phyloP scores from a whole-genome alignment of 2,888 invertebrate genomes.

The Phalera bucephala region DNA sequence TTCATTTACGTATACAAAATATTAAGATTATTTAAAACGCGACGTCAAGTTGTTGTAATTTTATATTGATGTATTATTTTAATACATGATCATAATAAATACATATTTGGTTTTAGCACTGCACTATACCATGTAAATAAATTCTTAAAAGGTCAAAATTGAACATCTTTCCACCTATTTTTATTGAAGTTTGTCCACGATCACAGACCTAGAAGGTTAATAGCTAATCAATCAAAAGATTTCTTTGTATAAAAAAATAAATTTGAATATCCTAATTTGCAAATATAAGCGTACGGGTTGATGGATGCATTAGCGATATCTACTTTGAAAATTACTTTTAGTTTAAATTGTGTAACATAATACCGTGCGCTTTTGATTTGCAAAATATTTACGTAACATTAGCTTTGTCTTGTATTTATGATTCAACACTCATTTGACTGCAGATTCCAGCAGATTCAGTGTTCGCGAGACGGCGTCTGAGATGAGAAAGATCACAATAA shows the following conservation, averaged over 20 bases:
- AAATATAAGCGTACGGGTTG: background rate
- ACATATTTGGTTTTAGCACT: too few relatives aligned
- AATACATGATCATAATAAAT: too few relatives aligned
- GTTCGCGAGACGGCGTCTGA: conserved; percentile 29
- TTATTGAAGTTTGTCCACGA: background rate
- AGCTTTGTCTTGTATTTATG: conserved; percentile 26
- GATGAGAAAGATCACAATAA: conserved; percentile 41
- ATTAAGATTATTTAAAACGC: too few relatives aligned
- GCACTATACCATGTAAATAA: too few relatives aligned
- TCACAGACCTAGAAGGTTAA: background rate
- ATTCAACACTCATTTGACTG: conserved; percentile 43
- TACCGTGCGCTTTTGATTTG: background rate
- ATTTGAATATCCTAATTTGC: background rate
- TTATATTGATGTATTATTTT: too few relatives aligned
- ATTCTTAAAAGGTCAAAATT: too few relatives aligned
- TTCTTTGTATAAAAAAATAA: background rate
- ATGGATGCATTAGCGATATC: background rate
- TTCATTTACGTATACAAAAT: too few relatives aligned
- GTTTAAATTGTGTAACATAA: too few relatives aligned
- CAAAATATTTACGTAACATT: conserved; percentile 1
- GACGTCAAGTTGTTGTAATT: too few relatives aligned
- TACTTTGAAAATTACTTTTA: background rate
- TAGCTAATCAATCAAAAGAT: background rate
- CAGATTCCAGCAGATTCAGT: conserved; percentile 38
- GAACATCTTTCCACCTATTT: too few relatives aligned